These are phyloP conservation scores for Aphis craccivora DNA, from an alignment of 1,140 invertebrate genomes.

Conservation along the genomic window DNA sequence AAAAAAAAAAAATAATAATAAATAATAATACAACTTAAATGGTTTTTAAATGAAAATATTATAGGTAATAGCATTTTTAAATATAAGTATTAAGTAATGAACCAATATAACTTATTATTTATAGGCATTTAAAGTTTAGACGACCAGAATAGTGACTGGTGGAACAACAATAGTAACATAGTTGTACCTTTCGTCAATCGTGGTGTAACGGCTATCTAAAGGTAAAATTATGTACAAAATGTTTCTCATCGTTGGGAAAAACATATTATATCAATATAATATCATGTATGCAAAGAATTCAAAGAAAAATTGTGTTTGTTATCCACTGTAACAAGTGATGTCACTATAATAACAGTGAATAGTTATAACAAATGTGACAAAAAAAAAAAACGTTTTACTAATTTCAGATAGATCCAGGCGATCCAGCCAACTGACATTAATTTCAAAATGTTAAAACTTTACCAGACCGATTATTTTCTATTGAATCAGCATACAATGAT, in stretches of 20 bases:
- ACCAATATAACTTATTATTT: background rate
- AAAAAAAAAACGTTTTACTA: background rate
- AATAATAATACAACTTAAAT: background rate
- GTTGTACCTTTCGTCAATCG: too few relatives aligned
- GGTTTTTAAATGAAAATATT: background rate
- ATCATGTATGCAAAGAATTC: too few relatives aligned
- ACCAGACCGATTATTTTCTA: too few relatives aligned
- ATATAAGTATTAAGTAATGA: background rate
- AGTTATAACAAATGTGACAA: background rate
- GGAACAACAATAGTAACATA: background rate
- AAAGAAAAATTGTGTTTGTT: too few relatives aligned
- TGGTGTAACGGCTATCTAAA: too few relatives aligned
- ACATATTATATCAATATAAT: too few relatives aligned
- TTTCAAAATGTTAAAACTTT: background rate
- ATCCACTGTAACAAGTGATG: background rate
- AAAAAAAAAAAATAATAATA: too few relatives aligned
- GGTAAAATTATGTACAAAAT: too few relatives aligned
- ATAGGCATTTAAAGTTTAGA: background rate
- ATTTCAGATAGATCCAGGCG: background rate
- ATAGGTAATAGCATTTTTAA: too few relatives aligned
- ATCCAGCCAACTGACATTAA: background rate
- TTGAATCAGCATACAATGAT: too few relatives aligned
- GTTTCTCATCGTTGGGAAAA: too few relatives aligned
- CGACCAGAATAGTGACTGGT: background rate
- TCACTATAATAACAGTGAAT: background rate